These are phyloP conservation scores for Ophthalmolycus amberensis DNA, from an alignment of 2,113 vertebrate species.

Conservation along the genomic window DNA sequence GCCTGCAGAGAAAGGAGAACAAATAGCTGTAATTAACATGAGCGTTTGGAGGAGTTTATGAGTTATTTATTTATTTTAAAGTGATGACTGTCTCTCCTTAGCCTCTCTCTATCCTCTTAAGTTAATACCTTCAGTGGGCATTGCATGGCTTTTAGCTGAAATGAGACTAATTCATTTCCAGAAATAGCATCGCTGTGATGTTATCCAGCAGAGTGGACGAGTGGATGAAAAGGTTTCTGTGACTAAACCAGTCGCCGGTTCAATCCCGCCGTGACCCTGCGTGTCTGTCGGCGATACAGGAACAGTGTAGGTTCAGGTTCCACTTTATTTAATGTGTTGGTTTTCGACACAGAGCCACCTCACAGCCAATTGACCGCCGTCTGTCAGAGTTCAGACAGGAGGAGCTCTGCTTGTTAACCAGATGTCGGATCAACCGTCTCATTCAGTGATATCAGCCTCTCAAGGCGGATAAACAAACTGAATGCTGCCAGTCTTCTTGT, in stretches of 20 bases:
- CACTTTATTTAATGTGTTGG: neutral
- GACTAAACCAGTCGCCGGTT: constrained; percentile 37
- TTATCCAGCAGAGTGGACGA: constrained; percentile 37
- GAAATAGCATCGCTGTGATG: constrained; percentile 32
- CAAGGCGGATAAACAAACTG: constrained; percentile 9
- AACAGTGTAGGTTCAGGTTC: neutral
- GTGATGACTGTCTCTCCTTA: constrained; percentile 29
- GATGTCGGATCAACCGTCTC: constrained; percentile 26
- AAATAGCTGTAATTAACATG: constrained; percentile 34
- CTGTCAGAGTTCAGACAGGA: constrained; percentile 44
- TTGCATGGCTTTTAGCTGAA: constrained; percentile 64
- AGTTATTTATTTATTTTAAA: constrained; percentile 7
- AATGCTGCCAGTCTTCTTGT: neutral
- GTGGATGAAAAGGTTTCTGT: constrained; percentile 25
- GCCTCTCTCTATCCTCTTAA: constrained; percentile 57
- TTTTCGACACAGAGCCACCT: neutral
- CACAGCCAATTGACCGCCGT: constrained; percentile 31
- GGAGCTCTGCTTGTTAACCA: constrained; percentile 18
- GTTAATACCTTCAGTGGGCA: constrained; percentile 44
- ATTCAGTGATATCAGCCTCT: neutral
- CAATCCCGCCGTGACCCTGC: constrained; percentile 18
- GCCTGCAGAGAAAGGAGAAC: neutral
- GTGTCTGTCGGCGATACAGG: neutral
- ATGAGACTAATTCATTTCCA: constrained; percentile 61
- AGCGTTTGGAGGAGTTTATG: neutral